These are phyloP conservation scores for Austrolebias charrua DNA, from an alignment of 2,797 vertebrate species.

Conservation along the genomic window DNA sequence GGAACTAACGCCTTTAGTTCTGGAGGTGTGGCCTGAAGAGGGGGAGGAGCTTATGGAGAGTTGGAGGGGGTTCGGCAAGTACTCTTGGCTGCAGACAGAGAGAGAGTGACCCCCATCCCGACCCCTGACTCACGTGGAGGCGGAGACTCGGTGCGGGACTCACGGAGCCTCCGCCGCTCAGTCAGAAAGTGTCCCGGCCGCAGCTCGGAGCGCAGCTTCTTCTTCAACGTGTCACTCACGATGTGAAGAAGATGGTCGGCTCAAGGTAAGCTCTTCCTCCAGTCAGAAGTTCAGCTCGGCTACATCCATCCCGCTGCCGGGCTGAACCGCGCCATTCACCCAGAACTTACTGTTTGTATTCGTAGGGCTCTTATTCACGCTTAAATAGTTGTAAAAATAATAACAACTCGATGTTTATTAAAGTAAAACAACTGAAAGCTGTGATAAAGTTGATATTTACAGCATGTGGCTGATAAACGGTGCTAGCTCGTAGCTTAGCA, in stretches of 20 bases:
- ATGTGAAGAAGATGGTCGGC: conserved; percentile 81
- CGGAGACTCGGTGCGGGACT: conserved; percentile 70
- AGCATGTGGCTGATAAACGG: background rate
- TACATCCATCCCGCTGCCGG: conserved; percentile 12
- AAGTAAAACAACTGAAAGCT: too few relatives aligned
- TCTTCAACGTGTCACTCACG: conserved; percentile 45
- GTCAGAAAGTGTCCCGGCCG: conserved; percentile 1
- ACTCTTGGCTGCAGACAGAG: conserved; percentile 43
- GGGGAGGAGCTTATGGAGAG: background rate
- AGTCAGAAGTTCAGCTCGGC: conserved; percentile 33
- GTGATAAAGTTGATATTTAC: background rate
- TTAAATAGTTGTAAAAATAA: too few relatives aligned
- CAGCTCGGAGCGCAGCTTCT: background rate
- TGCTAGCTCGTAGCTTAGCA: background rate
- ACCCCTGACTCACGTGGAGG: conserved; percentile 69
- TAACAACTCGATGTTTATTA: too few relatives aligned
- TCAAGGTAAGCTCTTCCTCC: conserved; percentile 66
- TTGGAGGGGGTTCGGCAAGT: too few relatives aligned
- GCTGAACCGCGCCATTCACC: conserved; percentile 6
- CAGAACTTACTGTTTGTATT: too few relatives aligned
- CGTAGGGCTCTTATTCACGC: too few relatives aligned
- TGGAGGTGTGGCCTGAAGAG: background rate
- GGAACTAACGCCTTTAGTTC: background rate
- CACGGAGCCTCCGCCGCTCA: conserved; percentile 24
- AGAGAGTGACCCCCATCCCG: conserved; percentile 56